Base-by-base conservation (phyloP, 2,888 invertebrate species). In the Phengaris alcon region DNA sequence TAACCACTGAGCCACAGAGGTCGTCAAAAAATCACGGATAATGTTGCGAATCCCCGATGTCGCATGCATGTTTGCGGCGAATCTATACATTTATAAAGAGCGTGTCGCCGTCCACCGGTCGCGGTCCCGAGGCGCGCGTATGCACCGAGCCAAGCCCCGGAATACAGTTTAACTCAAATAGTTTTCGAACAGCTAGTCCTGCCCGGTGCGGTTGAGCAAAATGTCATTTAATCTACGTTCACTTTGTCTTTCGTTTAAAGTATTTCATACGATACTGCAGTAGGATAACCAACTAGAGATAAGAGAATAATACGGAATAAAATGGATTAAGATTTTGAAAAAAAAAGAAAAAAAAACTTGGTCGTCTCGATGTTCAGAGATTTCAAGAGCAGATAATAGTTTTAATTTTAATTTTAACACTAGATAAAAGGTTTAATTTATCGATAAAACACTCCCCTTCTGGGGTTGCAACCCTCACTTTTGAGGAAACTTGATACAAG, bases 151-250 rank as follows among this genome's bases (percentile, higher is more conserved):
- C 35, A 35, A 35, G 22, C 70, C 51, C 70, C 70, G 52, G 52
- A 51, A 70, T 70, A 52, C 70, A 70, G 70, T 70, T 70, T 70
- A 70, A 70, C 70, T 70, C 51, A 51, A 70, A 70, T 70, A 70
- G 70, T 70, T 70, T 51, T 48, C 51, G 52, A 70, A 22, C 70
- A 70, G 70, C 52, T 70, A 70, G 70, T 70, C 70, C 51, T 70
- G 22, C 22, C 52, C 22, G 70, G 70, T 12, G 70, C 70, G 70
- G 70, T 70, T 15, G 70, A 13, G 22, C 48, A 70, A 22, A 70
- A 70, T 12, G 51, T 51, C 15, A 64, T 64, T 64, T 64, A 64
- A 64, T 64, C 64, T 35, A 51, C 22, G 51, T 51, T 52, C 70
- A 51, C 70, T 70, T 51, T 70, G 70, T 70, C 48, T 70, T 70